phyloP scores from a whole-genome alignment of 2,797 vertebrate genomes.

The Halcyon leucocephala region DNA sequence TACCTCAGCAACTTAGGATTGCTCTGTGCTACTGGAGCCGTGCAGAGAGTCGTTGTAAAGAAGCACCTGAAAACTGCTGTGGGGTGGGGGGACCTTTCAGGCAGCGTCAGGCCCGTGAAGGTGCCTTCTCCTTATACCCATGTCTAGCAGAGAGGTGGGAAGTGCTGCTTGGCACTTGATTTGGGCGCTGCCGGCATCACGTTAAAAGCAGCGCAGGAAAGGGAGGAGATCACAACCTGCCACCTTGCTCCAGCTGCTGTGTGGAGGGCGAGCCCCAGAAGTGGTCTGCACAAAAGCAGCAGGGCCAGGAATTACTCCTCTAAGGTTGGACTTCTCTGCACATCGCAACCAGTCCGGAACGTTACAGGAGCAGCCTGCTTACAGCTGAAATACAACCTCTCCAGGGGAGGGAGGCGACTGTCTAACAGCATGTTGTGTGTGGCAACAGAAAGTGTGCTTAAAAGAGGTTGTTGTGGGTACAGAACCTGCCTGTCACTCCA shows the following conservation, averaged over 20 bases:
- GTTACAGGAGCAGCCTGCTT: neutral
- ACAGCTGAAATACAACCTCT: neutral
- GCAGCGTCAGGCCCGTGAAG: neutral
- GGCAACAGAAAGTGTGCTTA: neutral
- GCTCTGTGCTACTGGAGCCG: neutral
- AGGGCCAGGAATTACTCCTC: neutral
- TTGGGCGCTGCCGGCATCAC: neutral
- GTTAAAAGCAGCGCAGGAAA: neutral
- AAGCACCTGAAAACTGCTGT: neutral
- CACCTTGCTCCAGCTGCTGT: neutral
- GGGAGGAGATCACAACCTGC: neutral
- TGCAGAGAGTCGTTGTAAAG: neutral
- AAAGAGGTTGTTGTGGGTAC: neutral
- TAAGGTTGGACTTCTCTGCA: rapidly evolving
- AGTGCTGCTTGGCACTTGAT: neutral
- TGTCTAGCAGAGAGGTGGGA: neutral
- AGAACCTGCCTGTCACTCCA: neutral
- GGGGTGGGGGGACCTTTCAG: neutral
- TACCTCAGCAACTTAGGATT: neutral
- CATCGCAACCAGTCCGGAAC: neutral
- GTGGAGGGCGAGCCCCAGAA: neutral
- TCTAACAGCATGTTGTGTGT: neutral
- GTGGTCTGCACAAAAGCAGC: neutral
- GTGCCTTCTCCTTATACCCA: neutral
- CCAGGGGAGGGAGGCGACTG: neutral